phyloP scores from a whole-genome alignment of 2,888 invertebrate species.

The Philonicus albiceps region DNA sequence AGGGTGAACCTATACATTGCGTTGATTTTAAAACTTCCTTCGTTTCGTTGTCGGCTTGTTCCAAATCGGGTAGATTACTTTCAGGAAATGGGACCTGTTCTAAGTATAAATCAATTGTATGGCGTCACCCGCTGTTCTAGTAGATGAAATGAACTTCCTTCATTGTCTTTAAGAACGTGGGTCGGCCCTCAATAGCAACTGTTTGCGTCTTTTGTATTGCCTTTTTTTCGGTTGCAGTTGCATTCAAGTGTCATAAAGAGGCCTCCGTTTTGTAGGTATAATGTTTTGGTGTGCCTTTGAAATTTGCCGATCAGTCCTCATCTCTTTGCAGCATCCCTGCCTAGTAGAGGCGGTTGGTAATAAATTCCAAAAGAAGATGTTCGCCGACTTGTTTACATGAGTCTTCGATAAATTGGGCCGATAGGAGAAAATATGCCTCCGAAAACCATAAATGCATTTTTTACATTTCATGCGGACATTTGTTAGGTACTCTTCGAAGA shows the following conservation, averaged over 20 bases:
- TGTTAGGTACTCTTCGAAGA: background rate
- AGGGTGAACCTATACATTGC: background rate
- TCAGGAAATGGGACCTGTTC: slow-evolving; percentile 1
- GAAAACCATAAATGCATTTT: slow-evolving; percentile 4
- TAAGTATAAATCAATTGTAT: background rate
- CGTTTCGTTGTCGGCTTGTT: background rate
- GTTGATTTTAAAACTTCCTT: background rate
- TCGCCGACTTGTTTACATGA: slow-evolving; percentile 42
- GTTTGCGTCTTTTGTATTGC: background rate
- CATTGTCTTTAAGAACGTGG: background rate
- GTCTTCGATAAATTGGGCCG: slow-evolving; percentile 42
- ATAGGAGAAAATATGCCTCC: slow-evolving; percentile 20
- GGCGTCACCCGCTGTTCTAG: background rate
- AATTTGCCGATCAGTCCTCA: background rate
- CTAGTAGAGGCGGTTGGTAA: slow-evolving; percentile 15
- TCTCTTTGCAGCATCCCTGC: background rate
- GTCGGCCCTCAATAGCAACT: background rate
- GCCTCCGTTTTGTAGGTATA: background rate
- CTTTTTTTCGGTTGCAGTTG: background rate
- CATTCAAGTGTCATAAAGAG: slow-evolving; percentile 8
- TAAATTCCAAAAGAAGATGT: slow-evolving; percentile 41
- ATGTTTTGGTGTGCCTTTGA: background rate
- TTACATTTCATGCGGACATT: background rate
- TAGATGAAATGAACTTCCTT: background rate
- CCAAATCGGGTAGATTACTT: background rate